A percentile compares a stretch with the other conserved stretches of the same genome.
Evolutionary conservation across 1,140 invertebrate species (phyloP).

Genomic region (Wasmannia auropunctata): DNA sequence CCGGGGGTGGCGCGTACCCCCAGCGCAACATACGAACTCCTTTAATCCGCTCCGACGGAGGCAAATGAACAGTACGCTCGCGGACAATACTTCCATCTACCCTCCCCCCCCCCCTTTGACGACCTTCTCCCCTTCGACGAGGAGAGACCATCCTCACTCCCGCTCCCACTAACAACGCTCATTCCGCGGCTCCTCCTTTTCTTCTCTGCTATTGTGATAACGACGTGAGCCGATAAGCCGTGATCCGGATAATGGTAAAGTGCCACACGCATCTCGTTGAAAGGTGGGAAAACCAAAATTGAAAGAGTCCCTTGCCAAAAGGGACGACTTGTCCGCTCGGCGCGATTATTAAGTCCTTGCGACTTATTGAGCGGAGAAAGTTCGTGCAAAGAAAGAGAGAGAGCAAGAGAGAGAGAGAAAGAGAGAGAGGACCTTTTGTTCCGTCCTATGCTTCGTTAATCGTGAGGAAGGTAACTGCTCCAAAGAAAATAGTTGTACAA

Average conservation of each 20-base stretch:
- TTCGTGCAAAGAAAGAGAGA: no score
- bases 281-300: constrained; percentile 25
- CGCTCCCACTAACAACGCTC: not conserved
- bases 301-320: not conserved
- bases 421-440: constrained; percentile 18
- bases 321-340: not conserved
- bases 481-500: constrained; percentile 43
- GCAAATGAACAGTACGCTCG: constrained; percentile 73
- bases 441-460: constrained; percentile 38
- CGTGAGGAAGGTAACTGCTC: constrained; percentile 29
- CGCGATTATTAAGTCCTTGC: constrained; percentile 38
- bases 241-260: constrained; percentile 15
- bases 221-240: constrained; percentile 4
- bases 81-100: constrained; percentile 69
- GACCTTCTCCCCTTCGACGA: constrained; percentile 13
- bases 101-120: no score
- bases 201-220: constrained; percentile 8
- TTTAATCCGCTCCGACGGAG: constrained; percentile 75
- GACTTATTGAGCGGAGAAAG: not conserved
- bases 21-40: constrained; percentile 65
- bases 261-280: not conserved
- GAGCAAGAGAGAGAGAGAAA: not conserved
- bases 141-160: not conserved
- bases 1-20: not conserved
- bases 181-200: not conserved